Evolutionary conservation across 2,113 vertebrate species (phyloP).

Genomic region (Solea solea): DNA sequence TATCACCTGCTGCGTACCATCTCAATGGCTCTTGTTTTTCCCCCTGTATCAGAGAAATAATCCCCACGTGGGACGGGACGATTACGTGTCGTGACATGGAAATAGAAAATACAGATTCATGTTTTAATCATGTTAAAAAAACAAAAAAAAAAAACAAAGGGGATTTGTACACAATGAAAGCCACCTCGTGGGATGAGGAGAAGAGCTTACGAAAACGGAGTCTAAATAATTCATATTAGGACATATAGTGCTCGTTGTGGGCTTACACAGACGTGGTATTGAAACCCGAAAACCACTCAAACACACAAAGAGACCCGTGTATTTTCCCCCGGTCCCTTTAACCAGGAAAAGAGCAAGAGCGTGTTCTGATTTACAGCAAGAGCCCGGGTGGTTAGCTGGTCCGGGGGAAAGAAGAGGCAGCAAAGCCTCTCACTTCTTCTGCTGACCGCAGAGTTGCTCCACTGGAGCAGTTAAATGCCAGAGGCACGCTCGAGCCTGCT

Average conservation of each 20-base stretch:
- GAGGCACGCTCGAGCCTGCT: neutral
- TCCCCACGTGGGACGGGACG: constrained; percentile 28
- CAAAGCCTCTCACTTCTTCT: constrained; percentile 9
- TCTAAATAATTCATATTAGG: neutral
- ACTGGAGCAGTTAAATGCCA: constrained; percentile 31
- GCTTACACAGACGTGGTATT: neutral
- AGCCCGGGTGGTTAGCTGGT: constrained; percentile 14
- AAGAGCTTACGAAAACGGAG: neutral
- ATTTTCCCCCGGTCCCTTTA: neutral
- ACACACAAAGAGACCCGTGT: neutral
- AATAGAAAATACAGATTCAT: constrained; percentile 7
- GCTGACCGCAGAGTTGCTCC: constrained; percentile 25
- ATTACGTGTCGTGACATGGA: constrained; percentile 37
- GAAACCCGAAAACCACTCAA: neutral
- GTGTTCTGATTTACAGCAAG: constrained; percentile 9
- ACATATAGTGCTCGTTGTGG: neutral
- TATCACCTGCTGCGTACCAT: constrained; percentile 9
- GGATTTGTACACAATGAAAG: neutral
- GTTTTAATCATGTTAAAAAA: constrained; percentile 14
- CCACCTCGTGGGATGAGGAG: neutral
- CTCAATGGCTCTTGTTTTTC: constrained; percentile 38
- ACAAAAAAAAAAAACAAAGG: neutral
- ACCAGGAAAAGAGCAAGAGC: neutral
- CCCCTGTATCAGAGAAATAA: constrained; percentile 23
- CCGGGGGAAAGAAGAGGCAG: constrained; percentile 1